phyloP scores from a whole-genome alignment of 2,888 invertebrate species.

The Stenotaenia linearis region DNA sequence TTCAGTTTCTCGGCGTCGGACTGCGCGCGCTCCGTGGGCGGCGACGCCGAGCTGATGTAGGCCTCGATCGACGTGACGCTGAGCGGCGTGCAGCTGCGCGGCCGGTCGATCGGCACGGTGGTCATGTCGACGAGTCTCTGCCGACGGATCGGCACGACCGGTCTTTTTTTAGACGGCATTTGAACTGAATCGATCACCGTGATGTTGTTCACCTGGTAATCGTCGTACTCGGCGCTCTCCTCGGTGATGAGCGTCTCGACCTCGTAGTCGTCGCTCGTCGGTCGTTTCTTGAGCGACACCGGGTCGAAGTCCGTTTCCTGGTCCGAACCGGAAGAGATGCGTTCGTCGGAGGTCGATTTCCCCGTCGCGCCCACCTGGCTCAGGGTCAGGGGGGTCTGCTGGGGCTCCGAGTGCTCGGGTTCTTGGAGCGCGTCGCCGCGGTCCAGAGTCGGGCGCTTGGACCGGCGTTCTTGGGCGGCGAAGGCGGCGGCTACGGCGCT shows the following conservation, averaged over 20 bases:
- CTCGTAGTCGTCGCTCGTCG: constrained; percentile 34
- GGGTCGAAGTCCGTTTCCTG: constrained; percentile 33
- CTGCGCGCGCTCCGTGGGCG: neutral
- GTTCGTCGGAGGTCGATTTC: neutral
- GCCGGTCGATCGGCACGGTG: constrained; percentile 35
- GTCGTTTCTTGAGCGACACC: constrained; percentile 31
- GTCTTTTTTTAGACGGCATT: neutral
- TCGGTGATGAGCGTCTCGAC: constrained; percentile 36
- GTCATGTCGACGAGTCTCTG: constrained; percentile 29
- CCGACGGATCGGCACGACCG: neutral
- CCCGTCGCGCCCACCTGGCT: neutral
- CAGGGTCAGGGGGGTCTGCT: neutral
- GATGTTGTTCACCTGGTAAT: too few species aligned
- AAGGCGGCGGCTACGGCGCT: neutral
- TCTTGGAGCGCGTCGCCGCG: constrained; percentile 4
- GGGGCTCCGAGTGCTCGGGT: neutral
- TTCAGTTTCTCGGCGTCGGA: constrained; percentile 31
- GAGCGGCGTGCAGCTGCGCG: constrained; percentile 34
- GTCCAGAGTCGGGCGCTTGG: neutral
- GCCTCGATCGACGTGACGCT: constrained; percentile 35
- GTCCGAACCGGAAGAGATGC: constrained; percentile 35
- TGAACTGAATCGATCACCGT: too few species aligned
- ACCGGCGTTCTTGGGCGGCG: neutral
- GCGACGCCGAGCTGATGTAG: constrained; percentile 32
- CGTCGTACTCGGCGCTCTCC: constrained; percentile 34